Conservation (phyloP, 2,888 invertebrate genomes). For the Luperina testacea region DNA sequence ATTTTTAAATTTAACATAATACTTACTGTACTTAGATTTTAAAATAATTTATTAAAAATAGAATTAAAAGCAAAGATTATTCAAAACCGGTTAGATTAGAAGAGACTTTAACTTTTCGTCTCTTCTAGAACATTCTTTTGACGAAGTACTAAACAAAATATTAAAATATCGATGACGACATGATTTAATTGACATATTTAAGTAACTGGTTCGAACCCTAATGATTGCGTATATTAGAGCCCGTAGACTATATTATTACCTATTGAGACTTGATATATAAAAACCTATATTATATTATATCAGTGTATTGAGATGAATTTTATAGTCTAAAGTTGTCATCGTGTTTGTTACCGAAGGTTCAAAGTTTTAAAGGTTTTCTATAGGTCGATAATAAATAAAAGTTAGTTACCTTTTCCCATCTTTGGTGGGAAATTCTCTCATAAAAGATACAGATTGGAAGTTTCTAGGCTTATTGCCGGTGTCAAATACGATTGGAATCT, state of each 20-base stretch:
- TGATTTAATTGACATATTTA: slow-evolving; percentile 31
- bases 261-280: no score
- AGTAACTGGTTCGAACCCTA: slow-evolving; percentile 26
- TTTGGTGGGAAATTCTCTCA: slow-evolving; percentile 50
- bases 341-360: background rate
- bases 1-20: background rate
- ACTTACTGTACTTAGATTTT: background rate
- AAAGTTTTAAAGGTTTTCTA: slow-evolving; percentile 8
- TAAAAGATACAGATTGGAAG: slow-evolving; percentile 26
- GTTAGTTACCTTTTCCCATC: slow-evolving; percentile 19
- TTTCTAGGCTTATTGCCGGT: slow-evolving; percentile 8
- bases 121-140: background rate
- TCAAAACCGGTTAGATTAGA: background rate
- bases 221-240: slow-evolving; percentile 32
- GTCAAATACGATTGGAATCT: slow-evolving; percentile 31
- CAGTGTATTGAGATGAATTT: slow-evolving; percentile 50
- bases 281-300: no score
- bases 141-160: background rate
- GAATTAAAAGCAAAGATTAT: background rate
- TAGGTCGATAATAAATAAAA: slow-evolving; percentile 21
- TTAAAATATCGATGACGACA: slow-evolving; percentile 46
- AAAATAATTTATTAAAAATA: slow-evolving; percentile 1
- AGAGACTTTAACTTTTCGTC: background rate
- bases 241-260: slow-evolving; percentile 38
- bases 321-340: slow-evolving; percentile 33